phyloP scores from a whole-genome alignment of 2,113 vertebrate species.

The Lepus timidus region DNA sequence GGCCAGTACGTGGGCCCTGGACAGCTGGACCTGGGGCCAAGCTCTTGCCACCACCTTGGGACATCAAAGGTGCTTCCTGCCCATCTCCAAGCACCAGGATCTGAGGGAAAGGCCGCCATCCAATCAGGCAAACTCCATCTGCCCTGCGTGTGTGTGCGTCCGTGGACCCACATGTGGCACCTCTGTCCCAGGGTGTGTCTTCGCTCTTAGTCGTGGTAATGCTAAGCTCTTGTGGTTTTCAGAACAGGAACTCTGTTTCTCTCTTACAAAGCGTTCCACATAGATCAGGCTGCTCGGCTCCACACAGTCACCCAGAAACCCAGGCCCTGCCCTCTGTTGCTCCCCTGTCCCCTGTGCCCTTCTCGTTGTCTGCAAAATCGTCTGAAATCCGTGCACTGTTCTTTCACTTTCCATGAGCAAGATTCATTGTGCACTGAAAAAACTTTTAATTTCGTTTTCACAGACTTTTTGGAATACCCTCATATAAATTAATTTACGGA shows the following conservation, averaged over 20 bases:
- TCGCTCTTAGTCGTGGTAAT: background rate
- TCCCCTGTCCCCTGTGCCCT: background rate
- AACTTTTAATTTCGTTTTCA: too few species aligned
- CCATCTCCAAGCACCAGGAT: background rate
- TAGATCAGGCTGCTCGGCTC: fast-evolving
- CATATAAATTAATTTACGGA: too few species aligned
- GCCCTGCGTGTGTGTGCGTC: background rate
- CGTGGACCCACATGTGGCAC: fast-evolving
- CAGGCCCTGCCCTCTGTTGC: too few species aligned
- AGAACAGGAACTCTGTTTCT: background rate
- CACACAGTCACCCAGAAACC: background rate
- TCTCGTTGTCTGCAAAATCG: background rate
- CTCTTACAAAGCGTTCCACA: background rate
- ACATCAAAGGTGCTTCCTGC: background rate
- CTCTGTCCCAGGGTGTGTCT: background rate
- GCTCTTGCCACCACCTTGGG: background rate
- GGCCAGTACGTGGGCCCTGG: background rate
- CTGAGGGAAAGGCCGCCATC: background rate
- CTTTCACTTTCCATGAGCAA: too few species aligned
- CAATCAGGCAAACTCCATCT: background rate
- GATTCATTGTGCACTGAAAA: too few species aligned
- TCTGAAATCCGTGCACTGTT: too few species aligned
- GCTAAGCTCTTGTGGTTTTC: background rate
- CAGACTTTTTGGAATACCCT: too few species aligned
- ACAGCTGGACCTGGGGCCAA: background rate